A percentile compares a stretch with the other conserved stretches of the same genome.
Conservation (phyloP, 2,888 invertebrate genomes). For the Rosalia funebris region DNA sequence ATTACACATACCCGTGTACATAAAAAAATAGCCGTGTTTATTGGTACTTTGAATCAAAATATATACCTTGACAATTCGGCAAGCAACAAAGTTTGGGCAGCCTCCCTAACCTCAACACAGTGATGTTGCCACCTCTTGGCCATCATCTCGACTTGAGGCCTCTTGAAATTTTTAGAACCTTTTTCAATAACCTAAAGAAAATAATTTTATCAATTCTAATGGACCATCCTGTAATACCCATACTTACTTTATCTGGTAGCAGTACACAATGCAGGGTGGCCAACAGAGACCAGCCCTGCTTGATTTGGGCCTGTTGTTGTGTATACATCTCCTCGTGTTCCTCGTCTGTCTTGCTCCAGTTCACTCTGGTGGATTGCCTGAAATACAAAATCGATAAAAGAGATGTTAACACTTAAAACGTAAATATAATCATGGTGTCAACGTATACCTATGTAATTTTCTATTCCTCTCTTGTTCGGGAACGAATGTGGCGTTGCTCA, state of each 20-base stretch:
- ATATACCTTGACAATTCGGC: slow-evolving; percentile 77
- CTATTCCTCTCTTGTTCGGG: slow-evolving; percentile 86
- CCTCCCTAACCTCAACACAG: slow-evolving; percentile 96
- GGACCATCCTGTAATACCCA: not conserved
- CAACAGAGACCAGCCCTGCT: slow-evolving; percentile 96
- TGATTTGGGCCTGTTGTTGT: slow-evolving; percentile 91
- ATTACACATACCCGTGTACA: no score
- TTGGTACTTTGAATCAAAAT: not conserved
- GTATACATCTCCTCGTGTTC: slow-evolving; percentile 85
- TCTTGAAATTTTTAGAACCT: slow-evolving; percentile 84
- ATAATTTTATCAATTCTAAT: slow-evolving; percentile 13
- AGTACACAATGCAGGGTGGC: slow-evolving; percentile 97
- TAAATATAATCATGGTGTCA: not conserved
- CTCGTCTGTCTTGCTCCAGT: slow-evolving; percentile 79
- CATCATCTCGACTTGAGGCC: slow-evolving; percentile 97
- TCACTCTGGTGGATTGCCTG: slow-evolving; percentile 73
- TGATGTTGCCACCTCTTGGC: slow-evolving; percentile 99
- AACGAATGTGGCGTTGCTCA: slow-evolving; percentile 94
- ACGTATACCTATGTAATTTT: slow-evolving; percentile 74
- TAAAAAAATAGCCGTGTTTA: no score
- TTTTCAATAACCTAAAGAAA: slow-evolving; percentile 61
- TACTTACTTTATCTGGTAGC: slow-evolving; percentile 86
- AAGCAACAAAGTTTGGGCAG: slow-evolving; percentile 92
- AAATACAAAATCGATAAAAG: slow-evolving; percentile 3
- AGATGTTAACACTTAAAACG: not conserved